Base-by-base conservation (phyloP, 2,113 vertebrate genomes). In the Pantherophis guttatus region DNA sequence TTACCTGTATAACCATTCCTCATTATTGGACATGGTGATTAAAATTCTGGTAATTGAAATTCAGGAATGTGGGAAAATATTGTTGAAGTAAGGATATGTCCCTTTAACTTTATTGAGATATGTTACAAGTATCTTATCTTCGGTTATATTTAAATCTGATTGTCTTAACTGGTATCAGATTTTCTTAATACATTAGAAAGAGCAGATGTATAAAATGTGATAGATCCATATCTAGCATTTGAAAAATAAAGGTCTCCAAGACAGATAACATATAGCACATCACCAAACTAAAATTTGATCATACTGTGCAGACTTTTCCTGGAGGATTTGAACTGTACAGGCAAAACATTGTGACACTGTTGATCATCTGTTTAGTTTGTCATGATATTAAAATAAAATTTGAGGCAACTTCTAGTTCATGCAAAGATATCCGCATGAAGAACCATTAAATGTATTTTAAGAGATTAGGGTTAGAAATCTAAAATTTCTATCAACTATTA, bases 151-250 rank as follows among this genome's bases (percentile, higher is more conserved):
- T 88, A 39, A 21, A 54, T 88, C 17, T 57, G 52, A 23, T 57
- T 88, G 65, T 91, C 24, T 57, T 85, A 33, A 21, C 44, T 89
- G 24, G 9, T 50, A 48, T 19, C 94, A 81, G 33, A 55, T 70
- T 93, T 93, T 95, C 87, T 92, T 90, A 90, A 95, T 9, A 95
- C 2, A 89, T 44, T 86, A 94, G 91, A 95, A 96, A 94, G 26
- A 54, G 75, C 87, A 90, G 0, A 94, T n/a, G 26, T n/a, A 70
- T 70, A n/a, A n/a, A 65, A 85, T 85, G 33, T 53, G 53, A 44
- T 48, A 44, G 21, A 39, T 55, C n/a, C 39, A 55, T 8, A 55
- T 44, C 70, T 29, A 44, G 44, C 23, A 57, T 55, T 57, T 55
- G 39, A 57, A 85, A 33, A 86, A 1, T 91, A 23, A 91, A 8